Evolutionary conservation across 1,140 invertebrate species (phyloP).

Genomic region (Babylonia areolata): DNA sequence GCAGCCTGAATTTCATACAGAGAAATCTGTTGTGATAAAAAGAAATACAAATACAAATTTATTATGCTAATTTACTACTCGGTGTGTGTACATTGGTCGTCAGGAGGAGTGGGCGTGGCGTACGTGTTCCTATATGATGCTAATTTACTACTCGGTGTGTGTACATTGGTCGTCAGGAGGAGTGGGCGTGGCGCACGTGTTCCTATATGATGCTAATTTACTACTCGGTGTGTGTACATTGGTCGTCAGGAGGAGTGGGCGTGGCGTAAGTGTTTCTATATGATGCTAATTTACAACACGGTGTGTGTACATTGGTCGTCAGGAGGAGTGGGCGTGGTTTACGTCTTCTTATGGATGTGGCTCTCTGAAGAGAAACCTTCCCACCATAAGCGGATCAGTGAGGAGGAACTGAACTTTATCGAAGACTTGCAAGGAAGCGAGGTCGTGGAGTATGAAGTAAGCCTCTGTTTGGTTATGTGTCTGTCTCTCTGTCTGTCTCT

Average conservation of each 20-base stretch:
- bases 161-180: too few relatives aligned
- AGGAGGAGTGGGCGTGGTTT: constrained; percentile 67
- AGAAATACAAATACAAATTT: too few relatives aligned
- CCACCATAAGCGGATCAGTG: constrained; percentile 64
- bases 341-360: constrained; percentile 65
- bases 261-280: constrained; percentile 66
- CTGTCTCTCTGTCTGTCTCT: background rate
- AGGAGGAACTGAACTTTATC: constrained; percentile 63
- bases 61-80: too few relatives aligned
- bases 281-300: background rate
- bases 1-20: too few relatives aligned
- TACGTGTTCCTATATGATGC: too few relatives aligned
- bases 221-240: background rate
- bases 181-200: background rate
- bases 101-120: too few relatives aligned
- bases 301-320: background rate
- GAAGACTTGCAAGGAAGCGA: constrained; percentile 62
- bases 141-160: too few relatives aligned
- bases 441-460: constrained; percentile 63
- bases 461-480: background rate
- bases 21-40: too few relatives aligned
- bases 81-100: too few relatives aligned
- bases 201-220: too few relatives aligned
- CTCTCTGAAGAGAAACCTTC: constrained; percentile 66
- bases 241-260: constrained; percentile 59